These are phyloP conservation scores for Chloroclystis v-ata DNA, from an alignment of 2,888 invertebrate species.

Conservation along the genomic window DNA sequence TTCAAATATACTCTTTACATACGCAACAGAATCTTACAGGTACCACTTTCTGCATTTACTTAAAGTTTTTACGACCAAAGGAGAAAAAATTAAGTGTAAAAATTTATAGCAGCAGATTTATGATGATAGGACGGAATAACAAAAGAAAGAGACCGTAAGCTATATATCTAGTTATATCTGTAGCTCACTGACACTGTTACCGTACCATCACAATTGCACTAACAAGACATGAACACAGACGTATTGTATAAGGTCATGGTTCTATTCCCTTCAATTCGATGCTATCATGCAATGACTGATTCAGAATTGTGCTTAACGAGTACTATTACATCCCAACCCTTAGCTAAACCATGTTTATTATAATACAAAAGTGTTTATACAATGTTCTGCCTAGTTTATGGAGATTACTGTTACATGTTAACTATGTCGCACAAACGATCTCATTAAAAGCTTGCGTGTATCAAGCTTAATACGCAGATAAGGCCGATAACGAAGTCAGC, in stretches of 20 bases:
- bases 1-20: slow-evolving; percentile 3
- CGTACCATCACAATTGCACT: slow-evolving; percentile 49
- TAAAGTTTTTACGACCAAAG: background rate
- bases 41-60: background rate
- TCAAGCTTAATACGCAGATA: slow-evolving; percentile 47
- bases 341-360: slow-evolving; percentile 29
- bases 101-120: background rate
- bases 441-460: slow-evolving; percentile 41
- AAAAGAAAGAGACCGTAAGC: background rate
- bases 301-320: slow-evolving; percentile 40
- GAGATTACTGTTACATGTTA: slow-evolving; percentile 22
- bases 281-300: slow-evolving; percentile 38
- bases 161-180: slow-evolving; percentile 5
- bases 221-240: slow-evolving; percentile 52
- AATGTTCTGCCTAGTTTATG: slow-evolving; percentile 24
- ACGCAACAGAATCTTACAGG: background rate
- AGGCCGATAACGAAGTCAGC: slow-evolving; percentile 58
- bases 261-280: slow-evolving; percentile 44
- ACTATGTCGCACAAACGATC: slow-evolving; percentile 27
- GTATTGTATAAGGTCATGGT: slow-evolving; percentile 46
- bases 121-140: background rate
- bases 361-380: slow-evolving; percentile 11
- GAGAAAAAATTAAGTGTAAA: background rate
- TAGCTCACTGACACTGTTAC: slow-evolving; percentile 31
- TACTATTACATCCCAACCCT: slow-evolving; percentile 32